Base-by-base conservation (phyloP, 2,797 vertebrate species). In the Periparus ater region DNA sequence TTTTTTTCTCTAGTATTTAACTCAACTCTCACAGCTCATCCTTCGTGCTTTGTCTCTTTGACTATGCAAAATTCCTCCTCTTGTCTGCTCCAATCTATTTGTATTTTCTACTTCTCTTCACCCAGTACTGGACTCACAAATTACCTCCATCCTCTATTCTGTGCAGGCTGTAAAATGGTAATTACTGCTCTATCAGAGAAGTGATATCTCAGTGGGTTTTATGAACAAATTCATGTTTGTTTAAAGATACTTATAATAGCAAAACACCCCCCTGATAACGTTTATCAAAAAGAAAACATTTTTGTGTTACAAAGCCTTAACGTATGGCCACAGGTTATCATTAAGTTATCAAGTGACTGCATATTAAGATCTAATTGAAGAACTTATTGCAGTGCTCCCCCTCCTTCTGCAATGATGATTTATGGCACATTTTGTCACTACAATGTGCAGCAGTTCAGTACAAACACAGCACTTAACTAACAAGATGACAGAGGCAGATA, bases 311-410 rank as follows among this genome's bases (percentile, higher is more conserved):
- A 93, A 89, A 91, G 61, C 74, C 54, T 79, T 74, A 90, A 86
- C 0, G 2, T 61, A 86, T 32, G 65, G 72, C 80, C 89, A 78
- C 36, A 88, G 85, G 89, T 88, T 96, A 94, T 91, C 92, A 88
- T 70, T 76, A 88, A 84, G 79, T 91, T 96, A 91, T 91, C 93
- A 94, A 90, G 71, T 34, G 60, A 76, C 79, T 84, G 71, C 50
- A 78, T 82, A 94, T 95, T 96, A 96, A 84, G 74, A 90, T 76
- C 85, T 95, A 96, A 97, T 94, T 96, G 88, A 93, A 91, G 58
- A 90, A 89, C 78, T 95, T 93, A 94, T 34, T 91, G 79, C 78
- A 80, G 62, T 17, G 68, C 58, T 82, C 61, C 79, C 88, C 83
- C 68, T 65, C 88, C 88, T 93, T 30, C 88, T 88, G 79, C 85